A percentile compares a stretch with the other conserved stretches of the same genome.
phyloP scores from a whole-genome alignment of 2,797 vertebrate genomes.

The Phalanger gymnotis region DNA sequence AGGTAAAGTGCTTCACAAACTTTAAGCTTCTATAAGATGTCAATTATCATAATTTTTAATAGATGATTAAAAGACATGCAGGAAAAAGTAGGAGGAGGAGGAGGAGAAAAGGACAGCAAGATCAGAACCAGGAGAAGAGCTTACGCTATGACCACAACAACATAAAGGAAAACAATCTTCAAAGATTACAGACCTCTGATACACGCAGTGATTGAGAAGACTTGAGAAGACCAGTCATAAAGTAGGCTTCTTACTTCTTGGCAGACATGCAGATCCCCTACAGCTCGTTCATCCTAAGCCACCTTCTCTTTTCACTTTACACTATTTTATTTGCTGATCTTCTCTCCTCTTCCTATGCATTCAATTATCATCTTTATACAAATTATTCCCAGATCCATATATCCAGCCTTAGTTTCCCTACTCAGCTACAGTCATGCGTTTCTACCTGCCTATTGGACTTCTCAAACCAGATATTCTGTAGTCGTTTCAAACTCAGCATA shows the following conservation, averaged over 20 bases:
- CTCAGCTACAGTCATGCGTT: not conserved
- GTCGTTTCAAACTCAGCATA: not conserved
- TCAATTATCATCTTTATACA: not conserved
- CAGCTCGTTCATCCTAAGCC: not conserved
- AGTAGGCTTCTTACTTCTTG: not conserved
- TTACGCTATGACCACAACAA: not conserved
- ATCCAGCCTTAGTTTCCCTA: not conserved
- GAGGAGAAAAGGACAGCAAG: not conserved
- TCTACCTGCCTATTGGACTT: not conserved
- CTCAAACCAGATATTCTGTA: too few relatives aligned
- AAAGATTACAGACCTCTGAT: not conserved
- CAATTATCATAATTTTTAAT: not conserved
- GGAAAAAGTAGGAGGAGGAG: not conserved
- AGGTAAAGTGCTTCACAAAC: not conserved
- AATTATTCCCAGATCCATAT: not conserved
- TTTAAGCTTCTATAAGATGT: not conserved
- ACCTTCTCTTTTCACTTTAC: not conserved
- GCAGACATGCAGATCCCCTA: not conserved
- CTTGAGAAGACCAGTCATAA: not conserved
- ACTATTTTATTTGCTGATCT: not conserved
- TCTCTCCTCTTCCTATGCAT: not conserved
- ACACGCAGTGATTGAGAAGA: not conserved
- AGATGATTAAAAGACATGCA: not conserved
- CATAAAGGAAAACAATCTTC: not conserved
- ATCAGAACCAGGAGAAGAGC: not conserved